A percentile compares a stretch with the other conserved stretches of the same genome.
Evolutionary conservation across 92 coral and sea anemone species (phyloP).

Genomic region (Siderastrea siderea): DNA sequence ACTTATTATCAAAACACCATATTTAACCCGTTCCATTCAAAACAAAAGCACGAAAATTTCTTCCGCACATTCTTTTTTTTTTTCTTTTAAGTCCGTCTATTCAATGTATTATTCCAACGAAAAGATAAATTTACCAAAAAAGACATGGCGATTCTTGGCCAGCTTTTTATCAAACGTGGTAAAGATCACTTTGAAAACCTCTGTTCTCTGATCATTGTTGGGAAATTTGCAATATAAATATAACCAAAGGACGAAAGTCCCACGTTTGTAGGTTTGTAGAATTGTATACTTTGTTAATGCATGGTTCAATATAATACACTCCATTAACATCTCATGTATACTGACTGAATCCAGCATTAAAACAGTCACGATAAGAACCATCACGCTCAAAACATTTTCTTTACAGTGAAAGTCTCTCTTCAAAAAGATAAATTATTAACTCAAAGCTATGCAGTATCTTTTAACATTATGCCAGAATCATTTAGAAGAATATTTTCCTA

Average conservation of each 20-base stretch:
- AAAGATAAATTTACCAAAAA: too few relatives aligned
- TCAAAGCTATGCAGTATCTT: not conserved
- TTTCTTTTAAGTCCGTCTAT: not conserved
- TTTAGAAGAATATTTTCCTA: not conserved
- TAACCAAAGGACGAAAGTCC: not conserved
- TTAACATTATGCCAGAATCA: not conserved
- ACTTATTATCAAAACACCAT: slow-evolving; percentile 1
- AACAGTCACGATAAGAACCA: not conserved
- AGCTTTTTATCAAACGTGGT: not conserved
- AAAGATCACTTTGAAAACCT: not conserved
- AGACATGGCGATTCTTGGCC: not conserved
- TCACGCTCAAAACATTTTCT: not conserved
- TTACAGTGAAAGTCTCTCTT: not conserved
- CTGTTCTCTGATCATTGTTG: slow-evolving; percentile 8
- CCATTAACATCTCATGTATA: not conserved
- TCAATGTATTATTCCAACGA: not conserved
- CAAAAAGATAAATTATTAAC: not conserved
- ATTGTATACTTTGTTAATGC: not conserved
- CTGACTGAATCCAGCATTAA: not conserved
- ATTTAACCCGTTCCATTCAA: slow-evolving; percentile 1
- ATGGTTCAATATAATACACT: not conserved
- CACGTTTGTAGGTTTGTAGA: not conserved
- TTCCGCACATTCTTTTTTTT: too few relatives aligned
- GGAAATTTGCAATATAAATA: not conserved
- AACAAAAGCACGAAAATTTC: not conserved